These are phyloP conservation scores for Macropis europaea DNA, from an alignment of 2,888 invertebrate species.

Conservation along the genomic window DNA sequence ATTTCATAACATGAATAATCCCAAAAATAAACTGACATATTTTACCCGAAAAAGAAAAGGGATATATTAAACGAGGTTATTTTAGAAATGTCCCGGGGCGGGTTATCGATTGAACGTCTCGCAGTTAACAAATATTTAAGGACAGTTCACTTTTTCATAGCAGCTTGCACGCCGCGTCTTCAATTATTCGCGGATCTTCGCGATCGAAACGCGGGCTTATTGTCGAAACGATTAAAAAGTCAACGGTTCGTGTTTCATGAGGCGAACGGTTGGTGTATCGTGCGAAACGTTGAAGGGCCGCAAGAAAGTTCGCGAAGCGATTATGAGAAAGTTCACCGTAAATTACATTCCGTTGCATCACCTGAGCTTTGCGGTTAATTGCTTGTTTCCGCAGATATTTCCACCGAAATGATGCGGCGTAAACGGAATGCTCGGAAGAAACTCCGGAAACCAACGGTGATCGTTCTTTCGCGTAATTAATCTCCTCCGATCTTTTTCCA, in stretches of 20 bases:
- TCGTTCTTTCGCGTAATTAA: constrained; percentile 24
- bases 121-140: background rate
- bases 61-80: too few relatives aligned
- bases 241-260: background rate
- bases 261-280: background rate
- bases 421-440: constrained; percentile 2
- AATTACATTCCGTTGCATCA: constrained; percentile 16
- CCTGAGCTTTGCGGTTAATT: constrained; percentile 19
- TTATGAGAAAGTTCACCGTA: constrained; percentile 22
- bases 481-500: constrained; percentile 1
- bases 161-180: too few relatives aligned
- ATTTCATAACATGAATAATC: too few relatives aligned
- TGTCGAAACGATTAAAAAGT: background rate
- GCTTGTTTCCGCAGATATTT: constrained; percentile 19
- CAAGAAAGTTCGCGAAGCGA: constrained; percentile 6
- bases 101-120: background rate
- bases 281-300: background rate
- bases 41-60: too few relatives aligned
- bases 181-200: too few relatives aligned
- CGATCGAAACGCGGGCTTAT: background rate
- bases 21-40: too few relatives aligned
- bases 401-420: constrained; percentile 8
- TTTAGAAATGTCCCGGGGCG: too few relatives aligned
- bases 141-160: background rate
- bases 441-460: background rate